These are phyloP conservation scores for Ceuthmochares aereus DNA, from an alignment of 2,113 vertebrate species.

Conservation along the genomic window DNA sequence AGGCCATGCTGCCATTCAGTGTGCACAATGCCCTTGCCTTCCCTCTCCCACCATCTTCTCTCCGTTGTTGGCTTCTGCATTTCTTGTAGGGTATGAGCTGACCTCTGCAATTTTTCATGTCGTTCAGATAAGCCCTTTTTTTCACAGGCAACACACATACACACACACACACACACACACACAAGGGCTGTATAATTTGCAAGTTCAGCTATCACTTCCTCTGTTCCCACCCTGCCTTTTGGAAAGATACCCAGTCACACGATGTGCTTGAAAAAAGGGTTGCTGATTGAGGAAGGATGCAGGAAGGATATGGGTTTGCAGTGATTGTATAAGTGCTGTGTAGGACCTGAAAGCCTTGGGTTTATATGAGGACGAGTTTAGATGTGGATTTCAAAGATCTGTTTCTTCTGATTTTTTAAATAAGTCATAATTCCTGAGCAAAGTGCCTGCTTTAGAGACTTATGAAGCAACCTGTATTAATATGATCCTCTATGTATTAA, in stretches of 20 bases:
- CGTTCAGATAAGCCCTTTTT: constrained; percentile 46
- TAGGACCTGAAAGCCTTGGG: neutral
- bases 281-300: constrained; percentile 64
- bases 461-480: neutral
- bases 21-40: constrained; percentile 17
- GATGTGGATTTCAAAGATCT: constrained; percentile 1
- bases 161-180: neutral
- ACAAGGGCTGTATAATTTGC: constrained; percentile 26
- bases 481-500: neutral
- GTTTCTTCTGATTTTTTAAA: constrained; percentile 1
- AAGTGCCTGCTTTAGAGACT: neutral
- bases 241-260: constrained; percentile 39
- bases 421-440: neutral
- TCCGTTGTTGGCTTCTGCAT: constrained; percentile 15
- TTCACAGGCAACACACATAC: neutral
- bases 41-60: neutral
- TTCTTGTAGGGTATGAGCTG: neutral
- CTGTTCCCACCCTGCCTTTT: constrained; percentile 65
- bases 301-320: constrained; percentile 63
- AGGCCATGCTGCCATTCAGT: neutral
- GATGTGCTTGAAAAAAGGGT: constrained; percentile 1
- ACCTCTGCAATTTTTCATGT: neutral
- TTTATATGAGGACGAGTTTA: constrained; percentile 18
- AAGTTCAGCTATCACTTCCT: constrained; percentile 56
- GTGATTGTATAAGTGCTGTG: constrained; percentile 8